These are phyloP conservation scores for Adineta ricciae DNA, from an alignment of 2,888 invertebrate species.

Conservation along the genomic window DNA sequence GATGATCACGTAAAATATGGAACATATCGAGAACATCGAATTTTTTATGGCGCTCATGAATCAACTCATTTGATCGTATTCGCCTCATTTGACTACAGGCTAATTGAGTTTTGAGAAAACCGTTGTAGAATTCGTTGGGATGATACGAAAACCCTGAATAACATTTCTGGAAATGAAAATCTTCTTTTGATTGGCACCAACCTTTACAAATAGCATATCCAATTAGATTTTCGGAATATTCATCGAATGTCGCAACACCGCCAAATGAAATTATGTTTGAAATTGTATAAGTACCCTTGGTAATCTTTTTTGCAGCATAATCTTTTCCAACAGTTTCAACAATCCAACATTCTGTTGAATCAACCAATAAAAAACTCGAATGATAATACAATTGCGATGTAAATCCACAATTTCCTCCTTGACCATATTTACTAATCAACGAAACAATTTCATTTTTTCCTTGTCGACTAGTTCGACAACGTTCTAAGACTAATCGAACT, in stretches of 20 bases:
- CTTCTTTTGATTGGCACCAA: not conserved
- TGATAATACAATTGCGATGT: constrained; percentile 54
- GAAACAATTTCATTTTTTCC: constrained; percentile 61
- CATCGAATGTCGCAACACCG: not conserved
- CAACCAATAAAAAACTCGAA: constrained; percentile 66
- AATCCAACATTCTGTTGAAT: constrained; percentile 63
- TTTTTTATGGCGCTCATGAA: not conserved
- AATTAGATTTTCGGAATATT: not conserved
- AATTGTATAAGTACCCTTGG: constrained; percentile 46
- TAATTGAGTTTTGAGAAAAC: not conserved
- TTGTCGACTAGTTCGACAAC: constrained; percentile 59
- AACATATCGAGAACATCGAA: constrained; percentile 42
- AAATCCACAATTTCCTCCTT: constrained; percentile 62
- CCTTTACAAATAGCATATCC: not conserved
- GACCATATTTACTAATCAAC: constrained; percentile 61
- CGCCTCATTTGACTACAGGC: not conserved
- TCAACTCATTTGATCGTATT: not conserved
- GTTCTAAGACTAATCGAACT: constrained; percentile 61
- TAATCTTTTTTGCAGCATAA: constrained; percentile 66
- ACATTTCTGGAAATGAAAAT: not conserved
- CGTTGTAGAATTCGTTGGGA: not conserved
- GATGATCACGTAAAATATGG: constrained; percentile 40
- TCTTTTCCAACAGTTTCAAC: constrained; percentile 65
- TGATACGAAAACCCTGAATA: not conserved
- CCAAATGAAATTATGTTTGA: not conserved